Base-by-base conservation (phyloP, 2,113 vertebrate species). In the Todiramphus saurophagus region DNA sequence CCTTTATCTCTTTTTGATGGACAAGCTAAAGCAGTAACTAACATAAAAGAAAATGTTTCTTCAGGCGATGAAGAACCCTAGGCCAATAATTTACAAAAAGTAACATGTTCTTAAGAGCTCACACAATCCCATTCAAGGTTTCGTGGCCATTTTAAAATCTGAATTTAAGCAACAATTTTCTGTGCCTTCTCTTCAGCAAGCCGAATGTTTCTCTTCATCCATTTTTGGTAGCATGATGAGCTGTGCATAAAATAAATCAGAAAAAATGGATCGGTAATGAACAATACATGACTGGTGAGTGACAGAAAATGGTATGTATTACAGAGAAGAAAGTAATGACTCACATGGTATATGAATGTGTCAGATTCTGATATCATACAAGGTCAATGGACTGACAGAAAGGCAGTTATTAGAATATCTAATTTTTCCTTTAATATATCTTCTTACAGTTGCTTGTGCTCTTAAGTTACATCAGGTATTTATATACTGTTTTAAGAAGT, bases 311-410 rank as follows among this genome's bases (percentile, higher is more conserved):
- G 10, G 11, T 58, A n/a, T 13, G 1, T 18, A 10, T 66, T 76
- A 63, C 10, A 21, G 64, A 76, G 27, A 19, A 60, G n/a, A 35
- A 91, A 64, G 18, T 20, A 3, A 27, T 13, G 48, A 53, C 59
- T 39, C 12, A 41, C 43, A 31, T 51, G 39, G 43, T 7, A 0
- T 7, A 46, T 37, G 64, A 70, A 25, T 0, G 0, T 48, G 43
- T 55, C 66, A n/a, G 11, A 21, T 35, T 53, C 27, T 87, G 27
- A 2, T 20, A 2, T 13, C 14, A 5, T 1, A 17, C 50, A 74
- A n/a, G 55, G 48, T 81, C 64, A 30, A 1, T 18, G 33, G n/a
- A 30, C 31, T 53, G 17, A 13, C 30, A 88, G 56, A 73, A 84
- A 78, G n/a, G 8, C 10, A 73, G 14, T 91, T 86, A 70, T 25